Conservation (phyloP, 2,888 invertebrate genomes). For the Ormia ochracea region DNA sequence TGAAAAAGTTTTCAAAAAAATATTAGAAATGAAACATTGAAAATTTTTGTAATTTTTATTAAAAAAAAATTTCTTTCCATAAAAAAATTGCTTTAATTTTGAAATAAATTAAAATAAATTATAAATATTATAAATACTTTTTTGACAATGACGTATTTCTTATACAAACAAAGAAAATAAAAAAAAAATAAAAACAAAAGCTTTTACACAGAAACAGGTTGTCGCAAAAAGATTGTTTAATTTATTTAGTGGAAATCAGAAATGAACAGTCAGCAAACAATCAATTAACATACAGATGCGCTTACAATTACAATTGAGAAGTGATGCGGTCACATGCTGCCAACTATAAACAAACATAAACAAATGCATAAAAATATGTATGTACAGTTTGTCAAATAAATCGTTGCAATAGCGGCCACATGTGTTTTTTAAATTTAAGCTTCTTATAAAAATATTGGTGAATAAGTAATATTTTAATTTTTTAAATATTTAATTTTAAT, state of each 20-base stretch:
- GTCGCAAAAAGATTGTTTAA: slow-evolving; percentile 31
- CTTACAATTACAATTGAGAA: slow-evolving; percentile 1
- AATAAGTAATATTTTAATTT: too few relatives aligned
- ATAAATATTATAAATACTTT: too few relatives aligned
- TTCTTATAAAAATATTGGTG: too few relatives aligned
- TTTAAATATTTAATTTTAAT: too few relatives aligned
- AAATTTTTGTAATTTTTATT: too few relatives aligned
- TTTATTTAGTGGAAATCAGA: slow-evolving; percentile 51
- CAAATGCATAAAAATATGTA: background rate
- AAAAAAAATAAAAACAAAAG: slow-evolving; percentile 1
- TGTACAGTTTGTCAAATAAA: background rate
- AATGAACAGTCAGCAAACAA: slow-evolving; percentile 5
- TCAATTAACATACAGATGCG: background rate
- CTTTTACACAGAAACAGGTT: background rate
- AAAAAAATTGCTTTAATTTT: too few relatives aligned
- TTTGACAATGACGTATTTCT: too few relatives aligned
- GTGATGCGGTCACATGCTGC: background rate
- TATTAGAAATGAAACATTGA: too few relatives aligned
- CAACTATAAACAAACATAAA: background rate
- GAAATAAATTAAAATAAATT: too few relatives aligned
- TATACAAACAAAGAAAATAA: background rate
- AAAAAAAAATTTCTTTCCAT: too few relatives aligned
- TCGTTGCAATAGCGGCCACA: background rate
- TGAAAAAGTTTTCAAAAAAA: too few relatives aligned
- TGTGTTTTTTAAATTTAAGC: too few relatives aligned